Evolutionary conservation across 53 echinoderm and acorn worm species (phyloP).

Genomic region (Hippasteria phrygiana): DNA sequence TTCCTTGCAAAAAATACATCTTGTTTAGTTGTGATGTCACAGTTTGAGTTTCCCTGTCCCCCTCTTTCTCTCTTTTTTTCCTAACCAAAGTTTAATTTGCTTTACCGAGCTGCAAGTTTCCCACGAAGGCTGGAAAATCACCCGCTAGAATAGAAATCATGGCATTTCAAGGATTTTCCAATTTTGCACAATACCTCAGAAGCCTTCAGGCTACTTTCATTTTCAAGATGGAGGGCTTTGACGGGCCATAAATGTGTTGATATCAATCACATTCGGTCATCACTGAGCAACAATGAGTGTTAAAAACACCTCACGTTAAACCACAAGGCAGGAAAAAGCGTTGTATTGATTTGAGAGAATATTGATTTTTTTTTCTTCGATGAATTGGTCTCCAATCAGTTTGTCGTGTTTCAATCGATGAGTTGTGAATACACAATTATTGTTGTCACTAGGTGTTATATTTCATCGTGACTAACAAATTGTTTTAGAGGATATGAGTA

Average conservation of each 20-base stretch:
- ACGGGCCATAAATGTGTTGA: neutral
- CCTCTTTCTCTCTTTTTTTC: no score
- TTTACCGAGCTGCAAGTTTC: neutral
- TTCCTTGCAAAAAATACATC: no score
- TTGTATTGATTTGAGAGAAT: neutral
- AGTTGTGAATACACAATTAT: no score
- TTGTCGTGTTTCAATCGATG: no score
- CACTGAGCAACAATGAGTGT: neutral
- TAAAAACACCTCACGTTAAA: neutral
- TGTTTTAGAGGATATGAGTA: no score
- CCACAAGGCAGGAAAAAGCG: neutral
- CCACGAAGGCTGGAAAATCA: neutral
- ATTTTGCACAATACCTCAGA: neutral
- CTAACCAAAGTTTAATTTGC: neutral
- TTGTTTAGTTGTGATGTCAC: no score
- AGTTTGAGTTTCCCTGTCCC: no score
- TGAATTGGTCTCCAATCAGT: no score
- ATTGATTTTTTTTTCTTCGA: no score
- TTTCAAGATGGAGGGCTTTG: neutral
- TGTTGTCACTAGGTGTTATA: no score
- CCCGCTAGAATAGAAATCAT: neutral
- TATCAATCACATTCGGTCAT: neutral
- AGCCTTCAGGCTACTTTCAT: constrained; percentile 2
- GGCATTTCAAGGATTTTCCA: neutral
- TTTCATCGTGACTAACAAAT: no score